phyloP scores from a whole-genome alignment of 2,113 vertebrate species.

The Actenoides hombroni region DNA sequence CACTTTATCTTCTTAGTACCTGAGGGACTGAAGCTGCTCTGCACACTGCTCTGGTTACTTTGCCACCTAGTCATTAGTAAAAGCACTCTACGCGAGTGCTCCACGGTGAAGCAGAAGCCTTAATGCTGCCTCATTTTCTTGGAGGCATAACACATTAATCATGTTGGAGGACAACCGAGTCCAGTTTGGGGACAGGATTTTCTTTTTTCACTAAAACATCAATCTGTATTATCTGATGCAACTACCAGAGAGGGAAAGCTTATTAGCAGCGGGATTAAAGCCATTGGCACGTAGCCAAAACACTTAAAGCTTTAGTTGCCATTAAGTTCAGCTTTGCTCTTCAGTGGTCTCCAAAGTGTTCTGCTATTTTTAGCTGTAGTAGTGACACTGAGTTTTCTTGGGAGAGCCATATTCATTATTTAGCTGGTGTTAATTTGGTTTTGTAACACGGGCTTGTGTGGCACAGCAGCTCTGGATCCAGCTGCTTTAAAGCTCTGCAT shows the following conservation, averaged over 20 bases:
- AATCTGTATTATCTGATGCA: not conserved
- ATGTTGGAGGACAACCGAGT: not conserved
- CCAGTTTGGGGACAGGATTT: not conserved
- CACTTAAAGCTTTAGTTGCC: not conserved
- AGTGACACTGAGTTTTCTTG: not conserved
- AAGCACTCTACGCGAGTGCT: not conserved
- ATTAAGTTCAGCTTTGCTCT: not conserved
- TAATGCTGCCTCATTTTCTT: not conserved
- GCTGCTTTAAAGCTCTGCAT: not conserved
- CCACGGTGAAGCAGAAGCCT: not conserved
- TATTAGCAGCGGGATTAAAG: constrained; percentile 6
- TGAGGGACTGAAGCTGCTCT: not conserved
- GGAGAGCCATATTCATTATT: not conserved
- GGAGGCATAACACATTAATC: not conserved
- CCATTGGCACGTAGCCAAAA: not conserved
- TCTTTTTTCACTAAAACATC: not conserved
- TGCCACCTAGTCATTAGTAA: not conserved
- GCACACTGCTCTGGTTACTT: not conserved
- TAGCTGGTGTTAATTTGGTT: not conserved
- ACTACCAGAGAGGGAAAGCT: not conserved
- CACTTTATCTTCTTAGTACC: not conserved
- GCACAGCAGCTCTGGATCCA: not conserved
- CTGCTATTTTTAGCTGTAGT: not conserved
- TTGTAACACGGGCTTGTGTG: accelerated
- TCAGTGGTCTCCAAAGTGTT: not conserved